Evolutionary conservation across 2,888 invertebrate genomes (phyloP).

Genomic region (Nemapogon koenigi): DNA sequence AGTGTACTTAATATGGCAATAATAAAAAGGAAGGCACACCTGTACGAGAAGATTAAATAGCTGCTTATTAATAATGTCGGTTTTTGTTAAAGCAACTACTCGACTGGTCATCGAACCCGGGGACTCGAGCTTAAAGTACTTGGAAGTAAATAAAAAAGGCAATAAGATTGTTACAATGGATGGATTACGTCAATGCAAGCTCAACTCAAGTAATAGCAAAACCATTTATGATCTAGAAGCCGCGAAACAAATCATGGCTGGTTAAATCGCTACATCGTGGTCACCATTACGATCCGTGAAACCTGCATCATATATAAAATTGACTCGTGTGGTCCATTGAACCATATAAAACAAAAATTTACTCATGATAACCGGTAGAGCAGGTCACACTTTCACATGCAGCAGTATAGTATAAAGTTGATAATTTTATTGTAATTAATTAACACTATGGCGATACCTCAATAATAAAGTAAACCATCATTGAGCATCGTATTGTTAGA

Average conservation of each 20-base stretch:
- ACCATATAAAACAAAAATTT: not conserved
- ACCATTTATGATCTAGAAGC: slow-evolving; percentile 5
- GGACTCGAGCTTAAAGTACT: slow-evolving; percentile 8
- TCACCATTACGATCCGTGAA: slow-evolving; percentile 7
- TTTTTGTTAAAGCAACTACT: slow-evolving; percentile 20
- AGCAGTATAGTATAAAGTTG: no score
- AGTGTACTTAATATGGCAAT: not conserved
- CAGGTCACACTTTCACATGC: not conserved
- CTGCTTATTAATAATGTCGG: slow-evolving; percentile 25
- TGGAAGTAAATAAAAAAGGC: slow-evolving; percentile 23
- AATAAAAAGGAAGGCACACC: slow-evolving; percentile 8
- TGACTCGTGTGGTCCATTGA: slow-evolving; percentile 5
- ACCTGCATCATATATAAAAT: slow-evolving; percentile 6
- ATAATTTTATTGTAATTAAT: no score
- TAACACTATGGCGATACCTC: no score
- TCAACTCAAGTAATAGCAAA: slow-evolving; percentile 4
- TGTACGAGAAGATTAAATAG: slow-evolving; percentile 14
- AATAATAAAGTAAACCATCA: no score
- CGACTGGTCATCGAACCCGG: slow-evolving; percentile 4
- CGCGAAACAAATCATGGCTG: slow-evolving; percentile 7
- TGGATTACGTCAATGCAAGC: slow-evolving; percentile 30
- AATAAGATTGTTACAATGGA: slow-evolving; percentile 29
- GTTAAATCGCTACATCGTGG: slow-evolving; percentile 4
- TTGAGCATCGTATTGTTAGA: no score
- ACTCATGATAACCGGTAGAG: not conserved